A percentile compares a stretch with the other conserved stretches of the same genome.
Conservation (phyloP, 1,140 invertebrate genomes). For the Lepidurus packardi region DNA sequence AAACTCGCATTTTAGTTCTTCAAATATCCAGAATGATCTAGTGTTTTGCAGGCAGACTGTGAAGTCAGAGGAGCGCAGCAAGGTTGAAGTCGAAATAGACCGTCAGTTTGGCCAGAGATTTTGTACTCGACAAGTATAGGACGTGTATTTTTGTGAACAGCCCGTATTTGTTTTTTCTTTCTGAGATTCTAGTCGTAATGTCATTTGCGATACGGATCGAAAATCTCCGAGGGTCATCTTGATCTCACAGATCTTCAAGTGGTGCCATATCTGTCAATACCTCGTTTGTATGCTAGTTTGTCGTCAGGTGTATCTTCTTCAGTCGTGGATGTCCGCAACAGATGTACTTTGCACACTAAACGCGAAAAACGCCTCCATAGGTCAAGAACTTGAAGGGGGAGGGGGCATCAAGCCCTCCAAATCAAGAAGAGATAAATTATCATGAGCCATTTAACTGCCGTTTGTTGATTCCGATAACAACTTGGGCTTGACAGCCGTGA, state of each 20-base stretch:
- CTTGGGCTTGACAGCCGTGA: background rate
- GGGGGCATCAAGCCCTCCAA: background rate
- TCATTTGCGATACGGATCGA: background rate
- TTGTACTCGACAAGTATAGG: too few relatives aligned
- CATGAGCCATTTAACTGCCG: background rate
- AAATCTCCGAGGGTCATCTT: background rate
- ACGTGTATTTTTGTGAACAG: too few relatives aligned
- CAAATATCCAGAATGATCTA: too few relatives aligned
- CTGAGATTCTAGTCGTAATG: too few relatives aligned
- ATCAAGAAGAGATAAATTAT: background rate
- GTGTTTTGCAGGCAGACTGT: too few relatives aligned
- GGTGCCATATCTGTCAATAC: background rate
- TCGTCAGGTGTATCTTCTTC: background rate
- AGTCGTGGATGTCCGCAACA: background rate
- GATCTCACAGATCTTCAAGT: background rate
- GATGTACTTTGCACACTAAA: background rate
- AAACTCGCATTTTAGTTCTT: too few relatives aligned
- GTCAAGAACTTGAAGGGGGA: background rate
- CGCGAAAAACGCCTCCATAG: background rate
- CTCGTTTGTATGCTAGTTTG: background rate
- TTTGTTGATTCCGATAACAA: background rate
- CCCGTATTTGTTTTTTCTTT: too few relatives aligned
- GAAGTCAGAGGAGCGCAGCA: too few relatives aligned
- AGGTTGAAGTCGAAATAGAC: too few relatives aligned
- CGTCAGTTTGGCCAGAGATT: too few relatives aligned